phyloP scores from a whole-genome alignment of 2,888 invertebrate species.

The Eupithecia centaureata region DNA sequence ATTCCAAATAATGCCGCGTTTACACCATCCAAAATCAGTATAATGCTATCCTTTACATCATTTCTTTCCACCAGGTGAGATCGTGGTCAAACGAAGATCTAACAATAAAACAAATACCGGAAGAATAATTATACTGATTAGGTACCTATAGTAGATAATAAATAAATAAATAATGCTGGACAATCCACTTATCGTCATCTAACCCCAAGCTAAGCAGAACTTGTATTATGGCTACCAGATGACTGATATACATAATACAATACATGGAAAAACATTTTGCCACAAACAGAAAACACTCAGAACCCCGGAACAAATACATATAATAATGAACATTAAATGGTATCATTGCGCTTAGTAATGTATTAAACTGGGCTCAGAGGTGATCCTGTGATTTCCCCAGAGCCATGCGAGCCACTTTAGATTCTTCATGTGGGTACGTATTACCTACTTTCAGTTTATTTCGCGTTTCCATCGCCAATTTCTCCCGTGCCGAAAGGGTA shows the following conservation, averaged over 20 bases:
- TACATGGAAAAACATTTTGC: too few relatives aligned
- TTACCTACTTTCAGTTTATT: slow-evolving; percentile 46
- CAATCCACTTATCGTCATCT: too few relatives aligned
- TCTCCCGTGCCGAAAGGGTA: slow-evolving; percentile 29
- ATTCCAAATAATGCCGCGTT: neutral
- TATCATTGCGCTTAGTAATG: slow-evolving; percentile 33
- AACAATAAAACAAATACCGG: too few relatives aligned
- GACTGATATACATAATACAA: too few relatives aligned
- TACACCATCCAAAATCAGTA: neutral
- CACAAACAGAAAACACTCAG: neutral
- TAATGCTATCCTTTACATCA: too few relatives aligned
- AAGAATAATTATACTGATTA: too few relatives aligned
- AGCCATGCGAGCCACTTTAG: slow-evolving; percentile 54
- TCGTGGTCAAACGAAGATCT: too few relatives aligned
- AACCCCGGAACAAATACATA: neutral
- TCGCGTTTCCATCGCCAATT: slow-evolving; percentile 40
- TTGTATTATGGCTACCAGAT: too few relatives aligned
- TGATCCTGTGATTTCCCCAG: slow-evolving; percentile 65
- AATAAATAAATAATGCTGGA: neutral
- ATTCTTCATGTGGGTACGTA: slow-evolving; percentile 48
- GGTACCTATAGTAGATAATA: too few relatives aligned
- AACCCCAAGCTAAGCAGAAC: too few relatives aligned
- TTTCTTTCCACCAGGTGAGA: too few relatives aligned
- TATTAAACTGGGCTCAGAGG: slow-evolving; percentile 51
- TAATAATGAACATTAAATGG: slow-evolving; percentile 35